phyloP scores from a whole-genome alignment of 2,888 invertebrate species.

The Luffia ferchaultella region DNA sequence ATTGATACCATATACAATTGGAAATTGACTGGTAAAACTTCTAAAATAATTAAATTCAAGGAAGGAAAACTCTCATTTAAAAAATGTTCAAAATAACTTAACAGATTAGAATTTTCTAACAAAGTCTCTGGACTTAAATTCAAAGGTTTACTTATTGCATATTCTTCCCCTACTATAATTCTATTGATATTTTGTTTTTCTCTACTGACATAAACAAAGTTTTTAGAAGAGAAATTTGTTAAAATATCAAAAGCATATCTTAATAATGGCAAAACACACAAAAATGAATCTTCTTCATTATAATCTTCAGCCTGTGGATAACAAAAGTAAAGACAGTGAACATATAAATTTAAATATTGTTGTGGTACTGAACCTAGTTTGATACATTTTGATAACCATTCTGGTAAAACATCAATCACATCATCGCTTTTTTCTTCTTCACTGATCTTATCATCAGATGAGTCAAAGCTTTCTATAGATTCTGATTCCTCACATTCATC shows the following conservation, averaged over 20 bases:
- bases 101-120: slow-evolving; percentile 24
- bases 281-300: slow-evolving; percentile 63
- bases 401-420: slow-evolving; percentile 31
- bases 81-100: slow-evolving; percentile 48
- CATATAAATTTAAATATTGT: slow-evolving; percentile 73
- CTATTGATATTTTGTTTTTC: slow-evolving; percentile 37
- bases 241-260: slow-evolving; percentile 63
- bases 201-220: slow-evolving; percentile 40
- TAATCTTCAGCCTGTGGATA: slow-evolving; percentile 78
- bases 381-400: slow-evolving; percentile 73
- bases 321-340: slow-evolving; percentile 70
- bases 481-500: slow-evolving; percentile 17
- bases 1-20: slow-evolving; percentile 65
- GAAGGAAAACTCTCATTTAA: slow-evolving; percentile 43
- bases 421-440: not conserved
- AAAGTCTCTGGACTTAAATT: slow-evolving; percentile 28
- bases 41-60: slow-evolving; percentile 34
- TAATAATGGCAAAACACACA: slow-evolving; percentile 69
- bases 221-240: slow-evolving; percentile 40
- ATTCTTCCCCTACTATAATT: slow-evolving; percentile 28
- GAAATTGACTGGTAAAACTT: slow-evolving; percentile 63
- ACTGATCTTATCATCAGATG: not conserved
- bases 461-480: slow-evolving; percentile 13
- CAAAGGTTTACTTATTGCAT: slow-evolving; percentile 25
- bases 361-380: slow-evolving; percentile 69